These are phyloP conservation scores for Malurus cyaneus DNA, from an alignment of 2,113 vertebrate species.

Conservation along the genomic window DNA sequence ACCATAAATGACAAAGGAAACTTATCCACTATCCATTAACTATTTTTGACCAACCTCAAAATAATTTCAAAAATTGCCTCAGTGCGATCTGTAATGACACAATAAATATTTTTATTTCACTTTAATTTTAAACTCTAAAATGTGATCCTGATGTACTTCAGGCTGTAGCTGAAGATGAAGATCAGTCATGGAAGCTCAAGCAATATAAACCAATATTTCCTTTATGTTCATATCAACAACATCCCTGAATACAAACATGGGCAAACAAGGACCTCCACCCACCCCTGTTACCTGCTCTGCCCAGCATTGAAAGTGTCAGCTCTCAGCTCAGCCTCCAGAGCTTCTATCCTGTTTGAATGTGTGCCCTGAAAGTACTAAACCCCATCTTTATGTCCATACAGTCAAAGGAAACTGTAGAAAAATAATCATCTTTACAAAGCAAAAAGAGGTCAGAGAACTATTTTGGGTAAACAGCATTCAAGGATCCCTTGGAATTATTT, in stretches of 20 bases:
- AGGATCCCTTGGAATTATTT: not conserved
- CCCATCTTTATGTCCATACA: not conserved
- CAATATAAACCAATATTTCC: not conserved
- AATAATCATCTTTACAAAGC: not conserved
- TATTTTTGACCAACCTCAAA: not conserved
- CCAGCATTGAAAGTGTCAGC: not conserved
- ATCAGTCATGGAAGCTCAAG: not conserved
- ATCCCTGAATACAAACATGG: not conserved
- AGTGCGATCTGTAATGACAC: accelerated
- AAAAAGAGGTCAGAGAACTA: not conserved
- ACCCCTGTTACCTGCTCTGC: not conserved
- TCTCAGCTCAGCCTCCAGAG: not conserved
- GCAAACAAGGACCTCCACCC: not conserved
- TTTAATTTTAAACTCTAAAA: not conserved
- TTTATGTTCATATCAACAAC: not conserved
- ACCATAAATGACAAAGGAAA: not conserved
- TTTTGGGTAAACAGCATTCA: not conserved
- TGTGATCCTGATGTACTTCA: not conserved
- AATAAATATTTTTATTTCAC: not conserved
- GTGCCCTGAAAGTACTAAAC: not conserved
- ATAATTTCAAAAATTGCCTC: not conserved
- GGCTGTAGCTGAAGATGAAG: not conserved
- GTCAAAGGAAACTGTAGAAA: not conserved
- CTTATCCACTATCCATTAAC: not conserved
- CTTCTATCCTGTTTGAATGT: not conserved